A percentile compares a stretch with the other conserved stretches of the same genome.
phyloP scores from a whole-genome alignment of 2,888 invertebrate species.

The Perizoma flavofasciatum region DNA sequence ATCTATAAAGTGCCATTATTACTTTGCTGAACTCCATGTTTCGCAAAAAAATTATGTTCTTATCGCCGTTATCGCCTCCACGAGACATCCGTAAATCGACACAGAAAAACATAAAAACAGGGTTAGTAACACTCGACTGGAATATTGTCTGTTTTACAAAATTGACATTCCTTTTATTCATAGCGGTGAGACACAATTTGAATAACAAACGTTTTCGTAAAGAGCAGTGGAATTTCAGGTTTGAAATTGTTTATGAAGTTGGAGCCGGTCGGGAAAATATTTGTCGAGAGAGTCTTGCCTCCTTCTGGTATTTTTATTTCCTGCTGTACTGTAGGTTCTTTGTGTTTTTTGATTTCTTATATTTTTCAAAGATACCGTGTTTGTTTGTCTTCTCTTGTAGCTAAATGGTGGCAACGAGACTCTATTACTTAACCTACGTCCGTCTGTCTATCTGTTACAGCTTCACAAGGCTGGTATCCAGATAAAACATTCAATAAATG shows the following conservation, averaged over 20 bases:
- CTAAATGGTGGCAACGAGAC: no score
- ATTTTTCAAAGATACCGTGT: no score
- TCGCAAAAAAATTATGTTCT: background rate
- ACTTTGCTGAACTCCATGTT: background rate
- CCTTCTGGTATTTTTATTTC: constrained; percentile 11
- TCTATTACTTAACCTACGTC: no score
- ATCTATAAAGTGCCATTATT: no score
- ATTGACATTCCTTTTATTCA: constrained; percentile 38
- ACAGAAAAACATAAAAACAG: constrained; percentile 30
- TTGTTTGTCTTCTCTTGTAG: no score
- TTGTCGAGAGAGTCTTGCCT: constrained; percentile 1
- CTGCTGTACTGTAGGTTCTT: background rate
- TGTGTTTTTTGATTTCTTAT: no score
- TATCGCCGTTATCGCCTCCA: constrained; percentile 6
- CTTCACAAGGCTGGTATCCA: no score
- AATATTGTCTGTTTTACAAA: constrained; percentile 33
- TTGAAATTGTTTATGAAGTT: constrained; percentile 21
- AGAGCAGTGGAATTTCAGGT: constrained; percentile 26
- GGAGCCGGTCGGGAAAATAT: constrained; percentile 11
- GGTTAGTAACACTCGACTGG: constrained; percentile 27
- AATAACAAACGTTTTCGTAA: constrained; percentile 36
- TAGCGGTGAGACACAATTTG: constrained; percentile 35
- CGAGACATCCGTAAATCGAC: constrained; percentile 23
- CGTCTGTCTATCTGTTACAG: no score
- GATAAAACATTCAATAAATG: no score